A percentile compares a stretch with the other conserved stretches of the same genome.
phyloP scores from a whole-genome alignment of 2,888 invertebrate species.

The Dorcus parallelipipedus region DNA sequence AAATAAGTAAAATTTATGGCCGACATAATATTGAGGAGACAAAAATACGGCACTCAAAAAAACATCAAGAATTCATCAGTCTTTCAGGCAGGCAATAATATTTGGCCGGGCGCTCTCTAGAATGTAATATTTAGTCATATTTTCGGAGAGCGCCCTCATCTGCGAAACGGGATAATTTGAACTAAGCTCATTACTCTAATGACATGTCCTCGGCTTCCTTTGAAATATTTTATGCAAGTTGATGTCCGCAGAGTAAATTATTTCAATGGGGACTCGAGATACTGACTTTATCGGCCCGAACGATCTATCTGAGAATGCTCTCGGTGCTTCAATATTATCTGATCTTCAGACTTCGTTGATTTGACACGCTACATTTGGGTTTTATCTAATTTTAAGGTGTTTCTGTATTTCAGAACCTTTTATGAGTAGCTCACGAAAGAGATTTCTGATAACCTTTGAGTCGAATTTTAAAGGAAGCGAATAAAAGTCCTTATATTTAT shows the following conservation, averaged over 20 bases:
- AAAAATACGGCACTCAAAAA: conserved; percentile 40
- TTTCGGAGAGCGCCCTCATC: conserved; percentile 21
- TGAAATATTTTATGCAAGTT: conserved; percentile 41
- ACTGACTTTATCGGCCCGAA: conserved; percentile 39
- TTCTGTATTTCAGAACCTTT: conserved; percentile 31
- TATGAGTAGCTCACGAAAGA: conserved; percentile 17
- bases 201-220: conserved; percentile 38
- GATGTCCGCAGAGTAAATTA: conserved; percentile 42
- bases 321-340: conserved; percentile 38
- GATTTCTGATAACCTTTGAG: conserved; percentile 20
- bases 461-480: conserved; percentile 11
- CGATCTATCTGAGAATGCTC: conserved; percentile 35
- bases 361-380: conserved; percentile 40
- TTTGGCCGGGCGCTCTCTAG: conserved; percentile 22
- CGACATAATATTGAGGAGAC: conserved; percentile 14
- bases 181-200: conserved; percentile 45
- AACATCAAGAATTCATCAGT: conserved; percentile 46
- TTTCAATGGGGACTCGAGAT: conserved; percentile 40
- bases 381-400: conserved; percentile 41
- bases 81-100: conserved; percentile 35
- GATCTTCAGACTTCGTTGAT: conserved; percentile 38
- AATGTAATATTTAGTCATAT: conserved; percentile 33
- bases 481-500: conserved; percentile 6
- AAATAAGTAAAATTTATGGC: not conserved
- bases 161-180: conserved; percentile 23